Percentiles rank a stretch among this genome's conserved stretches.
These are phyloP conservation scores for Montipora capricornis DNA, from an alignment of 64 coral and sea anemone species.

Conservation along the genomic window DNA sequence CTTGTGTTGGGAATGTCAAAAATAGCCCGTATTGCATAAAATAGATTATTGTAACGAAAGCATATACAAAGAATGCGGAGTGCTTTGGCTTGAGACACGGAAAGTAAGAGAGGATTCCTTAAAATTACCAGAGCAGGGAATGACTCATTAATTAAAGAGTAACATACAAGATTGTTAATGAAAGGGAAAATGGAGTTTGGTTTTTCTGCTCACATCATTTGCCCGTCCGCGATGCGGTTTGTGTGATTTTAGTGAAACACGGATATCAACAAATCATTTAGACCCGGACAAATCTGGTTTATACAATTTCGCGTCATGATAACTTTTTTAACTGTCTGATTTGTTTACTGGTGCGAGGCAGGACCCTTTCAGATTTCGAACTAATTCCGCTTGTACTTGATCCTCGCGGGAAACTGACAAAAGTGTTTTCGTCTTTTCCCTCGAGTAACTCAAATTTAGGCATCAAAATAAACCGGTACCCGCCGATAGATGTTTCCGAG, in stretches of 20 bases:
- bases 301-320: neutral
- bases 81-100: neutral
- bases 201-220: no score
- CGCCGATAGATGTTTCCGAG: neutral
- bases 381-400: neutral
- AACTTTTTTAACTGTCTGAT: neutral
- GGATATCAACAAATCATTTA: neutral
- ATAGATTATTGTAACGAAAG: slow-evolving; percentile 1
- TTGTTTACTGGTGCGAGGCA: neutral
- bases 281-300: no score
- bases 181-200: no score
- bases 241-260: no score
- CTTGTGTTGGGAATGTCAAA: neutral
- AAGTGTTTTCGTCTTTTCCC: neutral
- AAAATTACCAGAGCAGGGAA: neutral
- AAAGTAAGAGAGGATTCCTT: neutral
- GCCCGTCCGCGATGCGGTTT: no score
- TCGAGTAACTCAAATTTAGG: slow-evolving; percentile 15
- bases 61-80: neutral
- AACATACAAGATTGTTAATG: no score
- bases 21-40: slow-evolving; percentile 38
- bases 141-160: no score
- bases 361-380: neutral
- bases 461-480: slow-evolving; percentile 53
- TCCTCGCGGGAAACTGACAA: slow-evolving; percentile 36